A percentile compares a stretch with the other conserved stretches of the same genome.
Evolutionary conservation across 2,888 invertebrate species (phyloP).

Genomic region (Daptonema setosum): DNA sequence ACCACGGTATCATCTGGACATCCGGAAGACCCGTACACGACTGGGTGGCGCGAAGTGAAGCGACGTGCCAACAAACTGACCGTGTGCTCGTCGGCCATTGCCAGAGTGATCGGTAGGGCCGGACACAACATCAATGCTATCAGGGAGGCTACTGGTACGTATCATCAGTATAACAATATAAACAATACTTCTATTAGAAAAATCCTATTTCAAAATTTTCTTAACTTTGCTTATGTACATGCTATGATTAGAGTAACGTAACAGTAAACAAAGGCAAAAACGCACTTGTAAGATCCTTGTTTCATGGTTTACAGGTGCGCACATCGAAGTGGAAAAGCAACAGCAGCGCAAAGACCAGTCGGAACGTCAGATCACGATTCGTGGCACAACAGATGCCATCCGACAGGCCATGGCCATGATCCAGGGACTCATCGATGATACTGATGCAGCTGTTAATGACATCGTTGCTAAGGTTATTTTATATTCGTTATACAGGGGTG

Average conservation of each 20-base stretch:
- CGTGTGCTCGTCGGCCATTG: constrained; percentile 79
- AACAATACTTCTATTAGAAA: too few relatives aligned
- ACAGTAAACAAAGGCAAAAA: too few relatives aligned
- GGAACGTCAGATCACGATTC: constrained; percentile 80
- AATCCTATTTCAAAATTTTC: too few relatives aligned
- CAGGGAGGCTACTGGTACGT: constrained; percentile 79
- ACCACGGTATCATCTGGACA: too few relatives aligned
- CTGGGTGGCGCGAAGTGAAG: background rate
- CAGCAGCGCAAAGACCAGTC: constrained; percentile 52
- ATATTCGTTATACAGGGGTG: too few relatives aligned
- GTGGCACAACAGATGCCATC: constrained; percentile 28
- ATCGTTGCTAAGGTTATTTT: constrained; percentile 13
- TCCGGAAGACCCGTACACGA: background rate
- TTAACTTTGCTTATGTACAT: too few relatives aligned
- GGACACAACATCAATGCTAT: constrained; percentile 96
- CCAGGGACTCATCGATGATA: constrained; percentile 73
- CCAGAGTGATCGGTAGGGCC: constrained; percentile 84
- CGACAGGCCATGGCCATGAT: constrained; percentile 73
- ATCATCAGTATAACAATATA: too few relatives aligned
- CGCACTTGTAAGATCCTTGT: too few relatives aligned
- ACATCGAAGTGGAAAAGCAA: constrained; percentile 67
- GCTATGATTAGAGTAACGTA: too few relatives aligned
- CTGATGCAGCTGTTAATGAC: constrained; percentile 40
- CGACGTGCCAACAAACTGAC: constrained; percentile 53
- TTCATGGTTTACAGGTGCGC: background rate